Percentiles rank a stretch among this genome's conserved stretches.
Evolutionary conservation across 2,113 vertebrate species (phyloP).

Genomic region (Chaenocephalus aceratus): DNA sequence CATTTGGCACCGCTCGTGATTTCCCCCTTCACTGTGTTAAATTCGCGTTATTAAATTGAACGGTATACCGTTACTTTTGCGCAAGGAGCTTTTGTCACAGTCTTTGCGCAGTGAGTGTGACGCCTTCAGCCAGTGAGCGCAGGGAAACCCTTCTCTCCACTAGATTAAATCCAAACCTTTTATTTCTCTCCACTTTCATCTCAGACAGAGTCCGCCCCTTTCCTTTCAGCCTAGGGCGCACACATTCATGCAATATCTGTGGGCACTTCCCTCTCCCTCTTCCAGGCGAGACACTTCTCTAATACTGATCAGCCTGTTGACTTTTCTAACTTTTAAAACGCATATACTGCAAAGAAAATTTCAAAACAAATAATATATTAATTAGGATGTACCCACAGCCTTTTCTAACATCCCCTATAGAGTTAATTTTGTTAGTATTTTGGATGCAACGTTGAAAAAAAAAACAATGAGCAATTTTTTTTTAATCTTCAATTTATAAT

Average conservation of each 20-base stretch:
- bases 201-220: constrained; percentile 90
- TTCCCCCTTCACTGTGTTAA: constrained; percentile 2
- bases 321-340: constrained; percentile 29
- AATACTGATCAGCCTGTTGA: background rate
- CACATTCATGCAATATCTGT: constrained; percentile 70
- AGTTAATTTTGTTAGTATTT: background rate
- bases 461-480: background rate
- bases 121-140: constrained; percentile 74
- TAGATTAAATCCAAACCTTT: constrained; percentile 97
- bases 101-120: constrained; percentile 86
- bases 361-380: background rate
- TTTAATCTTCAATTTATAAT: background rate
- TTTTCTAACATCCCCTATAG: background rate
- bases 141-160: constrained; percentile 87
- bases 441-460: background rate
- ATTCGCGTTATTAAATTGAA: constrained; percentile 30
- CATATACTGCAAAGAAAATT: constrained; percentile 30
- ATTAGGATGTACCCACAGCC: background rate
- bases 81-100: constrained; percentile 79
- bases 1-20: background rate
- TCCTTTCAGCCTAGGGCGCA: constrained; percentile 79
- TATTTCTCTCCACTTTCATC: constrained; percentile 97
- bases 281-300: constrained; percentile 51
- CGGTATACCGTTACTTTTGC: constrained; percentile 41
- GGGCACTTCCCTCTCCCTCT: constrained; percentile 68